Conservation (phyloP, 1,140 invertebrate genomes). For the Magallana ariakensis region DNA sequence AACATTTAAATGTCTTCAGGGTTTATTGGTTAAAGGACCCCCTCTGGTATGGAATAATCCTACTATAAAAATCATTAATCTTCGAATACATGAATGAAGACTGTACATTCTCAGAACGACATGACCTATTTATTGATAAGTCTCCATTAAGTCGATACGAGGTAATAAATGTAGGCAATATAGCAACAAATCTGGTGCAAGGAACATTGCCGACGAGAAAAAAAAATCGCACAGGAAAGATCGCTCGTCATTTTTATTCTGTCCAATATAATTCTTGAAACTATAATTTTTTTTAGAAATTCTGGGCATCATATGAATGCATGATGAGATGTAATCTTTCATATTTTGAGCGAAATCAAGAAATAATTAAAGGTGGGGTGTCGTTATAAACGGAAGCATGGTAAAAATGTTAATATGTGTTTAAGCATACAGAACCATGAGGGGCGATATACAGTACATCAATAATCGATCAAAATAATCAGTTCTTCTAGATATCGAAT, state of each 20-base stretch:
- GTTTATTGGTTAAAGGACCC: background rate
- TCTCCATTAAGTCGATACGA: conserved; percentile 11
- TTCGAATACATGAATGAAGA: conserved; percentile 31
- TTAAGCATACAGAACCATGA: background rate
- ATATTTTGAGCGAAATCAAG: no score
- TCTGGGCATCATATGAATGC: no score
- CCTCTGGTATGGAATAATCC: background rate
- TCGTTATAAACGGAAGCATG: no score
- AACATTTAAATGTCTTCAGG: conserved; percentile 34
- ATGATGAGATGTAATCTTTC: no score
- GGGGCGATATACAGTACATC: background rate
- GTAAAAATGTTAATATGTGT: no score
- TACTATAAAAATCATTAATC: conserved; percentile 14
- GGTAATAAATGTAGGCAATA: background rate
- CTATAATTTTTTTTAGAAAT: no score
- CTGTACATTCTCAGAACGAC: conserved; percentile 6
- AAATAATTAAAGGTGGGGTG: no score
- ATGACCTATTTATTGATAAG: conserved; percentile 10
- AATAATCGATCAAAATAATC: background rate
- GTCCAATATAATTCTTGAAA: no score
- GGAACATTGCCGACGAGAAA: background rate
- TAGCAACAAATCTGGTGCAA: background rate
- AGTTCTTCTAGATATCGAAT: background rate
- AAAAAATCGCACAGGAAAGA: background rate
- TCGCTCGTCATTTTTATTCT: no score